Conservation (phyloP, 1,140 invertebrate species). For the Mactra quadrangularis region DNA sequence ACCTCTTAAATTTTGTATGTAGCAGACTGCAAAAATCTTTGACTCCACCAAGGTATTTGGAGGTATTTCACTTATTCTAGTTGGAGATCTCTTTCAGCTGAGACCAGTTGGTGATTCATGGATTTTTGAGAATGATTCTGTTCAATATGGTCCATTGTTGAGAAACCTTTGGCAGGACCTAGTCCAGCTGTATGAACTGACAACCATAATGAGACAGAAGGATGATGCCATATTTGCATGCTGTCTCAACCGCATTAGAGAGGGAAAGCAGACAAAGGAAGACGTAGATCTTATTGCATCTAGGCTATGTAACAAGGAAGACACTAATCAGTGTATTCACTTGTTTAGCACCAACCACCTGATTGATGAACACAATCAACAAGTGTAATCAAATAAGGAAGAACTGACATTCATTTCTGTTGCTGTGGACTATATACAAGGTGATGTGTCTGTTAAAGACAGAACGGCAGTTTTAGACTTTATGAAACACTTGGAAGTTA, state of each 20-base stretch:
- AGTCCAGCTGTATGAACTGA: slow-evolving; percentile 59
- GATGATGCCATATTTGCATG: slow-evolving; percentile 60
- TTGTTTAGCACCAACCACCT: slow-evolving; percentile 51
- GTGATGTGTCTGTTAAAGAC: slow-evolving; percentile 8
- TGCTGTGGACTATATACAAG: slow-evolving; percentile 33
- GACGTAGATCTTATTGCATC: slow-evolving; percentile 28
- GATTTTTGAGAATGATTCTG: not conserved
- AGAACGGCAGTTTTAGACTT: slow-evolving; percentile 27
- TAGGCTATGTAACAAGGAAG: slow-evolving; percentile 13
- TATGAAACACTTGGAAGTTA: slow-evolving; percentile 41
- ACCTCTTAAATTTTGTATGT: slow-evolving; percentile 55
- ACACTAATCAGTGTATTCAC: slow-evolving; percentile 19
- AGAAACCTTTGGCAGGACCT: slow-evolving; percentile 49
- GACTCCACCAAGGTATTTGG: not conserved
- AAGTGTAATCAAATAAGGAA: not conserved
- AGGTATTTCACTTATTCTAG: not conserved
- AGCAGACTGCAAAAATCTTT: slow-evolving; percentile 50
- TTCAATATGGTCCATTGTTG: slow-evolving; percentile 40
- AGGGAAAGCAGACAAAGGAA: slow-evolving; percentile 50
- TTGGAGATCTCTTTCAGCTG: slow-evolving; percentile 8
- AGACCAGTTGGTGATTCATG: slow-evolving; percentile 3
- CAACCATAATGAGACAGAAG: slow-evolving; percentile 64
- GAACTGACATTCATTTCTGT: slow-evolving; percentile 5
- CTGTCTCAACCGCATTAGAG: slow-evolving; percentile 60
- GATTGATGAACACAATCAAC: slow-evolving; percentile 49